Conservation (phyloP, 2,797 vertebrate genomes). For the Melanitta fusca region DNA sequence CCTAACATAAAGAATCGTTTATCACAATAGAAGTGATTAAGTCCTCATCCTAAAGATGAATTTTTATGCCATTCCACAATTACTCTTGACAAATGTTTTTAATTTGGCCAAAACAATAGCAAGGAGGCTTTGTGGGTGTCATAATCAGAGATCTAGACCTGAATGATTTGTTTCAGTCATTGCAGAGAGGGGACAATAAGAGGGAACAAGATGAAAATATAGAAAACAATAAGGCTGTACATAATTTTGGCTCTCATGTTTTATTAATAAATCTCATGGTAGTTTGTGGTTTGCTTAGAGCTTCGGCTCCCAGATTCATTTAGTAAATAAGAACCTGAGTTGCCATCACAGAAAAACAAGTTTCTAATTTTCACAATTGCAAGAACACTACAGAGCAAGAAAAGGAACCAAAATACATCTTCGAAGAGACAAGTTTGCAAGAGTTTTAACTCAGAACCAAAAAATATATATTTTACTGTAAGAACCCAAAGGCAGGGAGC, state of each 20-base stretch:
- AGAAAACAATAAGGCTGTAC: neutral
- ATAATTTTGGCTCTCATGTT: neutral
- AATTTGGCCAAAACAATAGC: conserved; percentile 8
- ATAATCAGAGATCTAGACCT: neutral
- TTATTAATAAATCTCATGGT: neutral
- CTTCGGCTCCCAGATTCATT: neutral
- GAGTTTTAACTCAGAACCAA: neutral
- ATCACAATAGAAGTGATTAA: neutral
- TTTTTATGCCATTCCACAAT: neutral
- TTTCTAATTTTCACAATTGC: neutral
- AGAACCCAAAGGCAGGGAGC: neutral
- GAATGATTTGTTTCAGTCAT: conserved; percentile 30
- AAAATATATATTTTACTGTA: neutral
- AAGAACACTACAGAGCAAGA: neutral
- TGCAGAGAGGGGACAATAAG: neutral
- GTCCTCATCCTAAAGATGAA: neutral
- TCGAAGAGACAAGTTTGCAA: neutral
- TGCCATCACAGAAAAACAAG: neutral
- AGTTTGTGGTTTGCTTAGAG: conserved; percentile 22
- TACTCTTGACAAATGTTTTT: neutral
- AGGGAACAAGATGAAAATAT: neutral
- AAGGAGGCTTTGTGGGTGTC: neutral
- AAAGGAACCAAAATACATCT: neutral
- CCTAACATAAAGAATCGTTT: neutral
- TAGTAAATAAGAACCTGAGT: neutral